Conservation (phyloP, 2,113 vertebrate genomes). For the Gymnobelideus leadbeateri region DNA sequence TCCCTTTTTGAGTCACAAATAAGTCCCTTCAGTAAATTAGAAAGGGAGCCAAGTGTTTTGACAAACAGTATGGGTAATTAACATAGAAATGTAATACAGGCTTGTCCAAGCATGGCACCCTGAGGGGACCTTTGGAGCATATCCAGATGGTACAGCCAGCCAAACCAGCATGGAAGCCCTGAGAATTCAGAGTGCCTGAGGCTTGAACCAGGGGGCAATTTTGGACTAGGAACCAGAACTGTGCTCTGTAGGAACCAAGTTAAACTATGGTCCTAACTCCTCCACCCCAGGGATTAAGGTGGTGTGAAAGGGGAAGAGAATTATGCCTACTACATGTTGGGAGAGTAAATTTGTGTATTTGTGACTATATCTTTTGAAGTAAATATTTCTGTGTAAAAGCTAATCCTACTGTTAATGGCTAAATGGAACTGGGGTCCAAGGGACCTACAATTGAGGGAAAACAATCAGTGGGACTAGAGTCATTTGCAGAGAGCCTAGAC, state of each 20-base stretch:
- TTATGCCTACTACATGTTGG: background rate
- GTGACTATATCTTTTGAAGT: background rate
- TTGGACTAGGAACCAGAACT: background rate
- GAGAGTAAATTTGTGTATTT: background rate
- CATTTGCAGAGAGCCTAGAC: background rate
- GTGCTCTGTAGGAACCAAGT: background rate
- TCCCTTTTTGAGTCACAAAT: background rate
- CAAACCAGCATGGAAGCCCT: background rate
- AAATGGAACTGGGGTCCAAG: background rate
- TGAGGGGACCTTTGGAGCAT: background rate
- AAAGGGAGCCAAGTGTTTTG: background rate
- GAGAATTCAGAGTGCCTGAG: background rate
- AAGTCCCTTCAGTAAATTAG: background rate
- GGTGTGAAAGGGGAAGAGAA: background rate
- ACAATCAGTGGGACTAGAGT: background rate
- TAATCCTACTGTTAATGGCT: background rate
- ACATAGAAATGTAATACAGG: background rate
- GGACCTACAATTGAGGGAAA: background rate
- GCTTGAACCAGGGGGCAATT: background rate
- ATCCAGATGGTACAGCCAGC: background rate
- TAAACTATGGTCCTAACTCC: background rate
- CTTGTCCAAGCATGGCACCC: background rate
- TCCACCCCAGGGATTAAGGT: background rate
- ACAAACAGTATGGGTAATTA: background rate
- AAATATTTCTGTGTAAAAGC: background rate